Base-by-base conservation (phyloP, 2,888 invertebrate species). In the Venustoraphidia nigricollis region DNA sequence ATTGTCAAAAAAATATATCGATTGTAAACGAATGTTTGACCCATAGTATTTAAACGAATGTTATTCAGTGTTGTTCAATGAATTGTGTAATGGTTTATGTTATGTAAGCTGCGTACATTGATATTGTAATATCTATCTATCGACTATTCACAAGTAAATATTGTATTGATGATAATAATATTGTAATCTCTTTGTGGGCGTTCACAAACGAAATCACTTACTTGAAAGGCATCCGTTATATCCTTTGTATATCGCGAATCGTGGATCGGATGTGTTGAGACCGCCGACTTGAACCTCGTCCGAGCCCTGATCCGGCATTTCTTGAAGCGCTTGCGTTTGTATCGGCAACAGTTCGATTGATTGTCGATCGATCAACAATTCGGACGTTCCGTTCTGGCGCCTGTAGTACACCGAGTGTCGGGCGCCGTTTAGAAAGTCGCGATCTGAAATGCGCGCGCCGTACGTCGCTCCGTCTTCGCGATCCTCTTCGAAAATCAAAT, bases 171-270 rank as follows among this genome's bases (percentile, higher is more conserved):
- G n/a, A n/a, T n/a, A n/a, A n/a, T n/a, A n/a, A n/a, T n/a, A n/a
- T n/a, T n/a, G n/a, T n/a, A n/a, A n/a, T n/a, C n/a, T n/a, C n/a
- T n/a, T n/a, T n/a, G n/a, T n/a, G n/a, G n/a, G n/a, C n/a, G n/a
- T n/a, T n/a, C n/a, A n/a, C n/a, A n/a, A n/a, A n/a, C n/a, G n/a
- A n/a, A n/a, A n/a, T 3, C 2, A 76, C 81, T 77, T 68, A 91
- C 91, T 92, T 53, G 91, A 90, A 52, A 92, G 71, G 64, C 92
- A 92, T 48, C 92, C 91, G 59, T 84, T 87, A 65, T 90, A 92
- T 55, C 87, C 85, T 60, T 85, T 88, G 61, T 85, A 91, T 50
- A 83, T 82, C 51, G 79, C 80, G 57, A 91, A 81, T 53, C 89
- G 73, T 4, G 84, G 81, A 62, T 90, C 89, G 5, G 82, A 83